These are phyloP conservation scores for Scatophagus argus DNA, from an alignment of 2,113 vertebrate genomes.

Conservation along the genomic window DNA sequence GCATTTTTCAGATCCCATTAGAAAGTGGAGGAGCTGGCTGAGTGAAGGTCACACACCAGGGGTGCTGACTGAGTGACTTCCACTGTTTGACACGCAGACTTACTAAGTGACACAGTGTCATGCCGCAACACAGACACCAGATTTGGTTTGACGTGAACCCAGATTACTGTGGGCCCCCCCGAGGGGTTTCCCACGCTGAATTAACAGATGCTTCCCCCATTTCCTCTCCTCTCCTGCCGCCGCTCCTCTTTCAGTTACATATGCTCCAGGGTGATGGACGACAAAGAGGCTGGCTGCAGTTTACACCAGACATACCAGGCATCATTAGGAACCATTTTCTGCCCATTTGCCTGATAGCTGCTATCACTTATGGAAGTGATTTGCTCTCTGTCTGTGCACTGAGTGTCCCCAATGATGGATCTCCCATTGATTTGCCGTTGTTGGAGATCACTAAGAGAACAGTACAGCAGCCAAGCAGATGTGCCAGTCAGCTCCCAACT, in stretches of 20 bases:
- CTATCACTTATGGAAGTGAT: constrained; percentile 73
- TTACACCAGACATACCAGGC: constrained; percentile 69
- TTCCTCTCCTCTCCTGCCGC: constrained; percentile 25
- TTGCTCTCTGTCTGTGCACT: constrained; percentile 58
- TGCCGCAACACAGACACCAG: constrained; percentile 42
- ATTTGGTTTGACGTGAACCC: constrained; percentile 64
- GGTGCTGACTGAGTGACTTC: constrained; percentile 33
- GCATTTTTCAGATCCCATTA: constrained; percentile 34
- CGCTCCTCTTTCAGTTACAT: constrained; percentile 51
- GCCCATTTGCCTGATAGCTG: constrained; percentile 78
- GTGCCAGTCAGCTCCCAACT: constrained; percentile 58
- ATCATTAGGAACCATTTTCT: constrained; percentile 79
- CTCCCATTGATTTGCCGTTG: constrained; percentile 64
- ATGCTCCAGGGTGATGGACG: constrained; percentile 71
- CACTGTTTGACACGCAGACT: constrained; percentile 40
- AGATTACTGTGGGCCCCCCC: constrained; percentile 48
- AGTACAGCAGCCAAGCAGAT: constrained; percentile 39
- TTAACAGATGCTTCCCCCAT: constrained; percentile 63
- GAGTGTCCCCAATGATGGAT: constrained; percentile 68
- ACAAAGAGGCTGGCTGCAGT: constrained; percentile 60
- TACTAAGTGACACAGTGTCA: constrained; percentile 39
- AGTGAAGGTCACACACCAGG: constrained; percentile 51
- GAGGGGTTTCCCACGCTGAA: constrained; percentile 62
- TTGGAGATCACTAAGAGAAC: constrained; percentile 54
- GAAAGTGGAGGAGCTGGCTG: constrained; percentile 12